These are phyloP conservation scores for Pharmacophagus antenor DNA, from an alignment of 2,888 invertebrate species.

Conservation along the genomic window DNA sequence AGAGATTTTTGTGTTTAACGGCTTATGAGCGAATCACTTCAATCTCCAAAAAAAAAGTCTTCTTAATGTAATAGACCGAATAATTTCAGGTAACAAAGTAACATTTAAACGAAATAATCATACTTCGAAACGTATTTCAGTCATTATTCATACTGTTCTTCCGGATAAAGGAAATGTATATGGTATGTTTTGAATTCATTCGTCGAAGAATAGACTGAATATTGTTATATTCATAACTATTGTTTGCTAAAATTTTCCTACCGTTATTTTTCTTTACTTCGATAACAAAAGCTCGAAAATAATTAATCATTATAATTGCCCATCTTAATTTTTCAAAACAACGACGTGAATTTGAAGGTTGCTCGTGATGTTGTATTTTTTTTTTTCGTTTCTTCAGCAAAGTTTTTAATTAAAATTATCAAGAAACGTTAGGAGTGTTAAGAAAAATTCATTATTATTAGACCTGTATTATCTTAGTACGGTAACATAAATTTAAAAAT, in stretches of 20 bases:
- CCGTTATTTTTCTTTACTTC: background rate
- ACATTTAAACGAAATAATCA: no score
- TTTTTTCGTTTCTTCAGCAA: background rate
- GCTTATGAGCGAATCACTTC: no score
- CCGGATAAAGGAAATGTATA: background rate
- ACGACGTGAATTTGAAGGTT: background rate
- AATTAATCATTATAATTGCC: background rate
- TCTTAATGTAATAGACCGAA: no score
- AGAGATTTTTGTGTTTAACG: no score
- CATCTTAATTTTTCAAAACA: slow-evolving; percentile 1
- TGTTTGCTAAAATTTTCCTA: background rate
- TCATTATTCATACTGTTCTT: background rate
- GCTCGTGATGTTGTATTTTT: no score
- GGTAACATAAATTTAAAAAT: no score
- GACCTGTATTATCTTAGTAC: background rate
- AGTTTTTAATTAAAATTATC: slow-evolving; percentile 4
- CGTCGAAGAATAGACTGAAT: background rate
- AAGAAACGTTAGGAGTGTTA: background rate
- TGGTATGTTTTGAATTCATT: background rate
- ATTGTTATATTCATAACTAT: background rate
- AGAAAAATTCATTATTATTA: background rate
- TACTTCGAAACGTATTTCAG: no score
- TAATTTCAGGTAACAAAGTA: no score
- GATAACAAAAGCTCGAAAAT: background rate
- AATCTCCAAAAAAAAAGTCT: no score